phyloP scores from a whole-genome alignment of 2,797 vertebrate genomes.

The Buphagus erythrorhynchus region DNA sequence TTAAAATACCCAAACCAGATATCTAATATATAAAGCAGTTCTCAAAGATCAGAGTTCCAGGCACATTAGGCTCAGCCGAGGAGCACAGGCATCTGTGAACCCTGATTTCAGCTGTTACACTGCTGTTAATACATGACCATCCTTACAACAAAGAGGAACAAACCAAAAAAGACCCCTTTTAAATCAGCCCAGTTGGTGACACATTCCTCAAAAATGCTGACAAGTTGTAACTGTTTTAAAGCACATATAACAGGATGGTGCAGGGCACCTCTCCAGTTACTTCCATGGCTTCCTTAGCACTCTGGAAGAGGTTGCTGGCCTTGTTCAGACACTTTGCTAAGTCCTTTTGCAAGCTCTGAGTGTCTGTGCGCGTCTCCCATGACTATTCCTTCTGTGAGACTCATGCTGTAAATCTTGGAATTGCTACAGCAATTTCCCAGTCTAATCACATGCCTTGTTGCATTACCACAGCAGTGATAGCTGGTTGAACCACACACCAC shows the following conservation, averaged over 20 bases:
- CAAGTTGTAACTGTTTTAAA: neutral
- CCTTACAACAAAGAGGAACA: neutral
- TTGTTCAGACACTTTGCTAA: neutral
- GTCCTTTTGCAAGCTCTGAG: neutral
- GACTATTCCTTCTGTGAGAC: neutral
- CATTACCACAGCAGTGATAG: slow-evolving; percentile 63
- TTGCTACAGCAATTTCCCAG: slow-evolving; percentile 60
- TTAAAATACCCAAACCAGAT: neutral
- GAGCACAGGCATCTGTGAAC: neutral
- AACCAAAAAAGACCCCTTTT: neutral
- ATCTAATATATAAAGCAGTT: neutral
- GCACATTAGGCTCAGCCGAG: neutral
- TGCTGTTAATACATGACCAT: neutral
- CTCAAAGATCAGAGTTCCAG: neutral
- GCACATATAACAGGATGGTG: neutral
- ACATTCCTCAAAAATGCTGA: neutral
- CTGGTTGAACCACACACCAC: slow-evolving; percentile 69
- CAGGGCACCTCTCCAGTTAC: neutral
- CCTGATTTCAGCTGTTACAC: neutral
- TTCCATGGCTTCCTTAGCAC: neutral
- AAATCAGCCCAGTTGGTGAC: neutral
- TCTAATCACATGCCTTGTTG: slow-evolving; percentile 56
- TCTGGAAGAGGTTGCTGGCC: neutral
- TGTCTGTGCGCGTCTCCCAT: neutral
- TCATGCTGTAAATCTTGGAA: slow-evolving; percentile 20